These are phyloP conservation scores for Drosophila yooni DNA, from an alignment of 2,888 invertebrate genomes.

Conservation along the genomic window DNA sequence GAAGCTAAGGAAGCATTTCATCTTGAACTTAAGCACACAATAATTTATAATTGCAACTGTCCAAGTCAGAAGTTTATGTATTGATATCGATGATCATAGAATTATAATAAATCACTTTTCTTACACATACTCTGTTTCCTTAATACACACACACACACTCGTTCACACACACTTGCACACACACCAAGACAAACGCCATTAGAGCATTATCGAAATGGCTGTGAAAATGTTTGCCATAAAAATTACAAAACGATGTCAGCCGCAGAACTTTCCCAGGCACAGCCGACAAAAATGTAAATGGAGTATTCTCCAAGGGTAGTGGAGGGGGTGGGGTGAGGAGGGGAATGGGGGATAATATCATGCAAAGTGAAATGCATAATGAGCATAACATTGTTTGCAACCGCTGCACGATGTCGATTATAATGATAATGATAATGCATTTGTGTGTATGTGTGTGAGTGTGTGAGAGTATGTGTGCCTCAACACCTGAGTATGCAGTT, in stretches of 20 bases:
- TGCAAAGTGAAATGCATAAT: constrained; percentile 74
- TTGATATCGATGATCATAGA: constrained; percentile 3
- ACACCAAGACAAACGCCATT: constrained; percentile 3
- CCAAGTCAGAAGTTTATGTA: background rate
- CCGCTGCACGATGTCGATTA: constrained; percentile 57
- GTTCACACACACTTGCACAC: constrained; percentile 1
- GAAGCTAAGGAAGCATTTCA: background rate
- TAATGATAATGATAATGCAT: constrained; percentile 66
- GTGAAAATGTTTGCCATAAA: constrained; percentile 46
- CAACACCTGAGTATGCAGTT: constrained; percentile 63
- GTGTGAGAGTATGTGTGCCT: constrained; percentile 5
- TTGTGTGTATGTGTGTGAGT: constrained; percentile 28
- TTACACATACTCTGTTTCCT: constrained; percentile 16
- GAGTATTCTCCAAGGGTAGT: background rate
- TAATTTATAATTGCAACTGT: background rate
- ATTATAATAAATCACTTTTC: constrained; percentile 8
- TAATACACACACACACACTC: constrained; percentile 7
- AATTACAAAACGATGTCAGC: constrained; percentile 56
- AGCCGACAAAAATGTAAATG: constrained; percentile 1
- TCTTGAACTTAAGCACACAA: background rate
- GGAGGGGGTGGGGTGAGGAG: background rate
- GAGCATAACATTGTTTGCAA: constrained; percentile 69
- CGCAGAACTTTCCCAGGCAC: constrained; percentile 65
- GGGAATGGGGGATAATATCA: constrained; percentile 26
- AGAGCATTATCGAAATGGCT: constrained; percentile 16